Conservation (phyloP, 2,888 invertebrate species). For the Cantharis lateralis region DNA sequence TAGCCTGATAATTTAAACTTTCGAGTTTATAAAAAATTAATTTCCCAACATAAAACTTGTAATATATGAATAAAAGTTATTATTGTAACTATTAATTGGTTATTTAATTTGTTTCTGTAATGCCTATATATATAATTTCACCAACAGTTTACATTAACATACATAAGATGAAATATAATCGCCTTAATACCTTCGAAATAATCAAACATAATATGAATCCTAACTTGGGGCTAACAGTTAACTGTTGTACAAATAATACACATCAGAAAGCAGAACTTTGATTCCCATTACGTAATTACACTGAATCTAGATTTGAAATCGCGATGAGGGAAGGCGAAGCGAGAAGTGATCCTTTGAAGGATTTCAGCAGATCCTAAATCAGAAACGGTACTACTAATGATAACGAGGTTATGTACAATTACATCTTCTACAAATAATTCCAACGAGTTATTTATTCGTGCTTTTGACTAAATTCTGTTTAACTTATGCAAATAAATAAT, state of each 20-base stretch:
- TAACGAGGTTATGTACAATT: conserved; percentile 58
- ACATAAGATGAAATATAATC: conserved; percentile 20
- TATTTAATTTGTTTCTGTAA: background rate
- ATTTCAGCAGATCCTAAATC: conserved; percentile 47
- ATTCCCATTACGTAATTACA: conserved; percentile 58
- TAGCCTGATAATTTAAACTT: background rate
- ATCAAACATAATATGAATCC: conserved; percentile 30
- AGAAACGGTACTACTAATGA: conserved; percentile 54
- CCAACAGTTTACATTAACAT: conserved; percentile 25
- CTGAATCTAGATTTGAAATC: conserved; percentile 46
- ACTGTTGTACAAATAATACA: conserved; percentile 53
- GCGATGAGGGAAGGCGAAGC: conserved; percentile 44
- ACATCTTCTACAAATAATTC: conserved; percentile 44
- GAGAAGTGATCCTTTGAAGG: conserved; percentile 50
- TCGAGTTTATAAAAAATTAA: background rate
- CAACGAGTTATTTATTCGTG: conserved; percentile 25
- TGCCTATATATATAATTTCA: conserved; percentile 15
- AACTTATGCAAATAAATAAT: conserved; percentile 1
- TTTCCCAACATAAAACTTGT: background rate
- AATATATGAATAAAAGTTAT: background rate
- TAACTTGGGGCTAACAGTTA: conserved; percentile 35
- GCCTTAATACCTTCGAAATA: conserved; percentile 30
- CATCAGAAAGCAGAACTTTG: conserved; percentile 55
- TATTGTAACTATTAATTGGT: background rate
- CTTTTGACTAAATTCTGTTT: conserved; percentile 20